These are phyloP conservation scores for Idaea straminata DNA, from an alignment of 2,888 invertebrate genomes.

Conservation along the genomic window DNA sequence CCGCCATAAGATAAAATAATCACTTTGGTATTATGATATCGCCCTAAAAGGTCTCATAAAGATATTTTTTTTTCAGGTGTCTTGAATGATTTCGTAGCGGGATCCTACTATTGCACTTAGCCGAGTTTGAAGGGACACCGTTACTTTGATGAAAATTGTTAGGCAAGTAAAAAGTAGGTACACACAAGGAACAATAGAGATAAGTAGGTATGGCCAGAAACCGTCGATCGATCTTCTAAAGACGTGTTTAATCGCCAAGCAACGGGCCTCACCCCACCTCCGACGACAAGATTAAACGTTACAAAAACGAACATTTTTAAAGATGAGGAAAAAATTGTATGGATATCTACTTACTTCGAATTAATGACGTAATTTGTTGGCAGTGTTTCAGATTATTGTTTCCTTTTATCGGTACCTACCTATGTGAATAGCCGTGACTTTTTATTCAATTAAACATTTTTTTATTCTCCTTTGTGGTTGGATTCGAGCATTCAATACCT, in stretches of 20 bases:
- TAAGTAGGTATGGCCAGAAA: constrained; percentile 35
- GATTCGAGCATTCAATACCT: neutral
- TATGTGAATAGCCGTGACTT: neutral
- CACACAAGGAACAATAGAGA: constrained; percentile 16
- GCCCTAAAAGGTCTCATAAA: too few species aligned
- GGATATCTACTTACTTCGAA: constrained; percentile 7
- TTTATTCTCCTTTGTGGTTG: neutral
- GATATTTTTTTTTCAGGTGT: too few species aligned
- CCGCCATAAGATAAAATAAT: too few species aligned
- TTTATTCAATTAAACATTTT: neutral
- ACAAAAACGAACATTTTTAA: constrained; percentile 43
- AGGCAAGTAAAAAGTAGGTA: neutral
- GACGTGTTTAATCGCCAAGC: constrained; percentile 58
- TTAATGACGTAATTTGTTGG: neutral
- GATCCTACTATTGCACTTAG: too few species aligned
- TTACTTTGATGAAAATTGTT: neutral
- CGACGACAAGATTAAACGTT: constrained; percentile 51
- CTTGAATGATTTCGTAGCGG: too few species aligned
- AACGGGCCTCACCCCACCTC: constrained; percentile 33
- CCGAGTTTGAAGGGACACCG: too few species aligned
- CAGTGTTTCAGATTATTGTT: constrained; percentile 4
- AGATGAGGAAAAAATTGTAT: constrained; percentile 18
- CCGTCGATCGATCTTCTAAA: constrained; percentile 45
- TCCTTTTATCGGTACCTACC: neutral
- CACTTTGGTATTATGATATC: too few species aligned